Evolutionary conservation across 2,113 vertebrate species (phyloP).

Genomic region (Psophia crepitans): DNA sequence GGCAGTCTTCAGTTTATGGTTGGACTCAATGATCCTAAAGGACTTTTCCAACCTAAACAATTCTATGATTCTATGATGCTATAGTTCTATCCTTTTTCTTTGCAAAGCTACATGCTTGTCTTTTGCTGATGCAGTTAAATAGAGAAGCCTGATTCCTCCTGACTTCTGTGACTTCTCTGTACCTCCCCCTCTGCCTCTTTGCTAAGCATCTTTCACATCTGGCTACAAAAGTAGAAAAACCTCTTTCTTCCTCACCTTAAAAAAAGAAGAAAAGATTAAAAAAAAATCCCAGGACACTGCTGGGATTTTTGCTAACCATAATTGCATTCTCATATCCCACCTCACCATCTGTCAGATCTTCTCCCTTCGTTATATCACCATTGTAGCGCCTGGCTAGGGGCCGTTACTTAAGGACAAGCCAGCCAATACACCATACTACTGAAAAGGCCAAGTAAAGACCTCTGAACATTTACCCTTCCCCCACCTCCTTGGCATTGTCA

Average conservation of each 20-base stretch:
- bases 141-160: neutral
- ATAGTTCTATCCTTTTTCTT: neutral
- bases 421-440: neutral
- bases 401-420: neutral
- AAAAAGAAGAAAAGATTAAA: neutral
- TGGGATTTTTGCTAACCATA: neutral
- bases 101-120: neutral
- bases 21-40: neutral
- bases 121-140: neutral
- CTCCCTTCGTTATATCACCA: neutral
- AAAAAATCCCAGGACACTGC: neutral
- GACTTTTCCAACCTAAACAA: neutral
- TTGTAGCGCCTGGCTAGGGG: neutral
- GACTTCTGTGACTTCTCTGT: neutral
- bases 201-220: neutral
- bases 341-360: neutral
- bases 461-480: neutral
- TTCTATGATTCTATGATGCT: neutral
- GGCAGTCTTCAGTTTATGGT: neutral
- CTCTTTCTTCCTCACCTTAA: neutral
- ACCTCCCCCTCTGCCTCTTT: neutral
- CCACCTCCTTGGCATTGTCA: neutral
- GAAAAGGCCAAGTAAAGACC: neutral
- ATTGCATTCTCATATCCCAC: neutral
- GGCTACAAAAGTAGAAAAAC: neutral